Evolutionary conservation across 2,888 invertebrate genomes (phyloP).

Genomic region (Drosophila conformis): DNA sequence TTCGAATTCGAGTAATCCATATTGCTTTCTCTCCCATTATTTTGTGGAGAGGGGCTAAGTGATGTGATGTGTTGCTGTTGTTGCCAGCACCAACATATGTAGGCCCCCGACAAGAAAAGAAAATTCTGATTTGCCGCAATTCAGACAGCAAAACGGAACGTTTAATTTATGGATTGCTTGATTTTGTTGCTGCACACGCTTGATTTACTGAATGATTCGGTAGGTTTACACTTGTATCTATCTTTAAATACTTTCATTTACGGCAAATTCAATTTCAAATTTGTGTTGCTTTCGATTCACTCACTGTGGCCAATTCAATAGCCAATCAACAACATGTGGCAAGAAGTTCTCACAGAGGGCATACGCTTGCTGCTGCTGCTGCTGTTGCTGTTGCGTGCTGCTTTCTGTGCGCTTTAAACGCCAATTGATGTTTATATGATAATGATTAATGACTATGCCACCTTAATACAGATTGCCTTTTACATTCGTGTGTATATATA

Average conservation of each 20-base stretch:
- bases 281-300: slow-evolving; percentile 28
- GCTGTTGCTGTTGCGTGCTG: slow-evolving; percentile 4
- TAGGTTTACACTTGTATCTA: neutral
- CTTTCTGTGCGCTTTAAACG: slow-evolving; percentile 58
- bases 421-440: slow-evolving; percentile 78
- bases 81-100: neutral
- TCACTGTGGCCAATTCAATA: slow-evolving; percentile 47
- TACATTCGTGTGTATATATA: slow-evolving; percentile 10
- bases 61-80: neutral
- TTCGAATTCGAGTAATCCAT: neutral
- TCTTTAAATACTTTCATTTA: slow-evolving; percentile 37
- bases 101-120: neutral
- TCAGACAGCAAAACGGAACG: neutral
- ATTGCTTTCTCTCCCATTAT: neutral
- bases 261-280: slow-evolving; percentile 63
- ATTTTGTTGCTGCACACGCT: neutral
- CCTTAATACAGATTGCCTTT: slow-evolving; percentile 64
- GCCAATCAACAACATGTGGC: slow-evolving; percentile 60
- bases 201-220: neutral
- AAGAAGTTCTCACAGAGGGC: slow-evolving; percentile 22
- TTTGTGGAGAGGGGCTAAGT: neutral
- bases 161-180: neutral
- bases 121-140: neutral
- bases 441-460: slow-evolving; percentile 71
- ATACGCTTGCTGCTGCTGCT: slow-evolving; percentile 6